These are phyloP conservation scores for Coregonus sp. DNA, from an alignment of 2,797 vertebrate species.

Conservation along the genomic window DNA sequence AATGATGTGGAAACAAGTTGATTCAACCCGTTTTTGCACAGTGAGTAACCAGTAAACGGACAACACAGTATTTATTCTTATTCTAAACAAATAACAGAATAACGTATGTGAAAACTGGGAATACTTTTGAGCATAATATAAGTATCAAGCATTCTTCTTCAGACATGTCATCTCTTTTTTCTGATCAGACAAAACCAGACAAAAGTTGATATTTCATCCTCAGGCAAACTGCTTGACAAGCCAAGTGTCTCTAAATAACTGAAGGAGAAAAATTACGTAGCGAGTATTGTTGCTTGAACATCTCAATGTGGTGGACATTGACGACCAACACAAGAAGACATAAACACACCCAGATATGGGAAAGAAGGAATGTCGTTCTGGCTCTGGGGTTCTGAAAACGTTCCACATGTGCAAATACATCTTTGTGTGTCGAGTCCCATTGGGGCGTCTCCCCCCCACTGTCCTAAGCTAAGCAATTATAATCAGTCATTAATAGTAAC, in stretches of 20 bases:
- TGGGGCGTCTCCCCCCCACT: not conserved
- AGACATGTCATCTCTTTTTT: not conserved
- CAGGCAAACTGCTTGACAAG: not conserved
- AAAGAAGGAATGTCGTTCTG: constrained; percentile 24
- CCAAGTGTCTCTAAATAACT: not conserved
- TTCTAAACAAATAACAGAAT: not conserved
- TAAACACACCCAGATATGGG: constrained; percentile 35
- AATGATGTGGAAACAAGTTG: no score
- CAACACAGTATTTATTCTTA: not conserved
- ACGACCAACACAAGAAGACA: constrained; percentile 26
- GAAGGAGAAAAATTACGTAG: not conserved
- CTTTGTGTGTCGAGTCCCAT: not conserved
- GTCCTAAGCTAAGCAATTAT: not conserved
- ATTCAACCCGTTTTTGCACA: no score
- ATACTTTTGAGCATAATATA: not conserved
- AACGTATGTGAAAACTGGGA: not conserved
- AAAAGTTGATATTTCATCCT: not conserved
- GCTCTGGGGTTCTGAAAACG: constrained; percentile 22
- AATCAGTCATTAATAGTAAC: not conserved
- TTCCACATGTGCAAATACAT: constrained; percentile 3
- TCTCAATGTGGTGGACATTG: constrained; percentile 35
- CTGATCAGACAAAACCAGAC: not conserved
- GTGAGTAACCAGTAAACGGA: not conserved
- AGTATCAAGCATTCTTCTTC: no score
- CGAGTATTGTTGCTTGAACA: constrained; percentile 33